These are phyloP conservation scores for Zosterops pallidus DNA, from an alignment of 2,113 vertebrate species.

Conservation along the genomic window DNA sequence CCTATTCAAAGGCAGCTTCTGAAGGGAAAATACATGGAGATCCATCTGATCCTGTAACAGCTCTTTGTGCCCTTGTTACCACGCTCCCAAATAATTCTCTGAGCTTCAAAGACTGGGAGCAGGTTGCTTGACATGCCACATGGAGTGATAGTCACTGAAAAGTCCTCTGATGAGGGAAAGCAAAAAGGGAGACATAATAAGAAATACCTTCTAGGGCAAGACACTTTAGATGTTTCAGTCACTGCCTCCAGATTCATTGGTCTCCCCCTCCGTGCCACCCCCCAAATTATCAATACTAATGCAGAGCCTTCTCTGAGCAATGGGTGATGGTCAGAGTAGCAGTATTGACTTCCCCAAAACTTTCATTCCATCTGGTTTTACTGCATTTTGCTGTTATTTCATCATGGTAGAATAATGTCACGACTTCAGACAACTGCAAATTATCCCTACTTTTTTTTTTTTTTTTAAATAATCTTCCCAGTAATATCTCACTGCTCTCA, in stretches of 20 bases:
- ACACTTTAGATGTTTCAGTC: neutral
- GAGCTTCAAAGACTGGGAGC: neutral
- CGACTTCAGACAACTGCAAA: neutral
- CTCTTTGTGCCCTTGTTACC: neutral
- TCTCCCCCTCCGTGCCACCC: rapidly evolving
- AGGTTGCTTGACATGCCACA: neutral
- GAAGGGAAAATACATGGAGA: neutral
- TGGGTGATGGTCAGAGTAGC: neutral
- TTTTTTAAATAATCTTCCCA: neutral
- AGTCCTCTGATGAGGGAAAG: neutral
- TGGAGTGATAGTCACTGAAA: neutral
- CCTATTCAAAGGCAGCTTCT: neutral
- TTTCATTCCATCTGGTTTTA: neutral
- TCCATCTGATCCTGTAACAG: neutral
- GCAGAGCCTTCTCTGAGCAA: neutral
- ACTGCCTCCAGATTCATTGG: neutral
- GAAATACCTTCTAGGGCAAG: neutral
- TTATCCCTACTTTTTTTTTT: neutral
- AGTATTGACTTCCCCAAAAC: neutral
- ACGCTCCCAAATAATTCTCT: neutral
- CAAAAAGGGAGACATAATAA: neutral
- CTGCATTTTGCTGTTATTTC: neutral
- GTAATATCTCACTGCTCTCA: neutral
- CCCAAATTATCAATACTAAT: neutral
- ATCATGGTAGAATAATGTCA: neutral